Evolutionary conservation across 2,797 vertebrate species (phyloP), one percentile per base, ranked within the genome.

Genomic region (Loris lydekkerianus): DNA sequence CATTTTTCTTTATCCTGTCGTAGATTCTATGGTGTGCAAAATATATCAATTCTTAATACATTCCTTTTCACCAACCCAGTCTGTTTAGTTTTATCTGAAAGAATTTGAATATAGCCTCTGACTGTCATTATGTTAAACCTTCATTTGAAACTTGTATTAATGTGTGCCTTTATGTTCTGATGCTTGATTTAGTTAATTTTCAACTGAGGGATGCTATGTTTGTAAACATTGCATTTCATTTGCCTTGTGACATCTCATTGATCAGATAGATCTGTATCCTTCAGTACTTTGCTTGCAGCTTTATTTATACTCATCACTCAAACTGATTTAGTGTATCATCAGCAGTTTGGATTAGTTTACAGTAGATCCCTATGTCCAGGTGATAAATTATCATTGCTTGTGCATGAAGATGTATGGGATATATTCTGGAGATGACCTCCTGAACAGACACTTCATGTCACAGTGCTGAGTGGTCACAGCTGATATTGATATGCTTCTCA

Each of bases 241-340:
- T 98, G 97, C 97, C 72, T 40, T 84, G 94, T 98, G 98, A 97
- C 98, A 98, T 97, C 93, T 98, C 98, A 98, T 98, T 98, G 98
- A 98, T 98, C 98, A 98, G 96, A 93, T 93, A 97, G 98, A 97
- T 98, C 97, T 98, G 98, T 98, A 98, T 98, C 97, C 98, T 98
- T 98, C 98, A 97, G 98, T 98, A 98, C 97, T 98, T 98, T 75
- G 82, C 97, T 98, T 97, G 95, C 97, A 97, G 97, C 98, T 98
- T 3, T 98, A 95, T 98, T 96, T 97, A 96, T 97, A 97, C 97
- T 98, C 98, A 98, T 99, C 98, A 98, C 86, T 99, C 98, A 98
- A 97, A 96, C 98, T 98, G 98, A 99, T 98, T 98, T 98, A 99
- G 97, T 98, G 98, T 97, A 98, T 98, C 98, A 98, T 98, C 98